Conservation (phyloP, 2,113 vertebrate species). For the Pseudorasbora parva region DNA sequence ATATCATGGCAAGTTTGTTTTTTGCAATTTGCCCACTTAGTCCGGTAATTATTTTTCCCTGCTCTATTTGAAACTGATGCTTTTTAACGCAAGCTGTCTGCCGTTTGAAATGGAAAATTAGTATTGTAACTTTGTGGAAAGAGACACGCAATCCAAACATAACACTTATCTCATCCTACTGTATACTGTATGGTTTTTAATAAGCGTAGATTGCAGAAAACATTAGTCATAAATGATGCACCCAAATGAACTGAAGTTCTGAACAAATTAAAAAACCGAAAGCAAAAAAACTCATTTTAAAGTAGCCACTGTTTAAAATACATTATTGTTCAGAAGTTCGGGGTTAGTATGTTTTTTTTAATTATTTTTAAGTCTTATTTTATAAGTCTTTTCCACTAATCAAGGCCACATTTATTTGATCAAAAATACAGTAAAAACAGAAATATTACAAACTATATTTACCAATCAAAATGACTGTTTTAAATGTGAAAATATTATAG, state of each 20-base stretch:
- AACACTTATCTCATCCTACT: slow-evolving; percentile 18
- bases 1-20: neutral
- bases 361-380: too few relatives aligned
- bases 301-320: too few relatives aligned
- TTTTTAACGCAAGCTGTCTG: neutral
- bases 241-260: neutral
- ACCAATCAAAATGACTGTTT: too few relatives aligned
- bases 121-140: neutral
- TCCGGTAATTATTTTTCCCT: slow-evolving; percentile 9
- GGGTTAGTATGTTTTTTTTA: too few relatives aligned
- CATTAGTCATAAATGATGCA: neutral
- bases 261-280: neutral
- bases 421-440: too few relatives aligned
- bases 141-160: neutral
- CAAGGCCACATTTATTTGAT: too few relatives aligned
- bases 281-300: too few relatives aligned
- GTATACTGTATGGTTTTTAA: slow-evolving; percentile 6
- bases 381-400: too few relatives aligned
- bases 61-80: neutral
- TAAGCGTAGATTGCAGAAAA: neutral
- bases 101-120: neutral
- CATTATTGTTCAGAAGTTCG: too few relatives aligned
- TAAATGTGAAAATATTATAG: too few relatives aligned
- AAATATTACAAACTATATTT: too few relatives aligned
- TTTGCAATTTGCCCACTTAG: neutral